Evolutionary conservation across 2,113 vertebrate genomes (phyloP).

Genomic region (Euleptes europaea): DNA sequence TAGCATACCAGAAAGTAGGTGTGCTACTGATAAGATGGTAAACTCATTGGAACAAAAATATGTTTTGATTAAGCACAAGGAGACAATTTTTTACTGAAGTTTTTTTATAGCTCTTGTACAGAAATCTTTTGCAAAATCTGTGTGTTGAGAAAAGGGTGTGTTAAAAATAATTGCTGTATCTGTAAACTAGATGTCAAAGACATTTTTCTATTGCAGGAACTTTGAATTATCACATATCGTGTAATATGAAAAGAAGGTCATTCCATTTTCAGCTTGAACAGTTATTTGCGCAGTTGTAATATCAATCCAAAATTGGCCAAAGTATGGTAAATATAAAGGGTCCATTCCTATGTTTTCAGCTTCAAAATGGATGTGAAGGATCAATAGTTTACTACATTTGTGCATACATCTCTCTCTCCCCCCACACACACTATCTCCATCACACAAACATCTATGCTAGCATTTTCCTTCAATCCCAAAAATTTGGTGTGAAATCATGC

Average conservation of each 20-base stretch:
- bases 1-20: slow-evolving; percentile 45
- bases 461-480: slow-evolving; percentile 68
- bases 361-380: slow-evolving; percentile 43
- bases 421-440: slow-evolving; percentile 27
- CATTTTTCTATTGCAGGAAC: slow-evolving; percentile 70
- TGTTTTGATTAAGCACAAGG: slow-evolving; percentile 81
- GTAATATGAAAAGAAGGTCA: slow-evolving; percentile 55
- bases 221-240: slow-evolving; percentile 70
- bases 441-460: slow-evolving; percentile 50
- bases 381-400: slow-evolving; percentile 48
- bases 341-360: slow-evolving; percentile 59
- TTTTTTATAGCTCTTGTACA: slow-evolving; percentile 82
- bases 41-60: slow-evolving; percentile 63
- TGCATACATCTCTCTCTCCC: slow-evolving; percentile 54
- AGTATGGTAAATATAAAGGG: slow-evolving; percentile 62
- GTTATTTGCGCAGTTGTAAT: slow-evolving; percentile 63
- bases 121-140: slow-evolving; percentile 78
- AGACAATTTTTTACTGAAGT: slow-evolving; percentile 68
- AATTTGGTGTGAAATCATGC: slow-evolving; percentile 57
- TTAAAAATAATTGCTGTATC: slow-evolving; percentile 67
- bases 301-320: slow-evolving; percentile 60
- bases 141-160: slow-evolving; percentile 72
- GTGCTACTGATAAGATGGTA: slow-evolving; percentile 60
- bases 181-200: slow-evolving; percentile 63
- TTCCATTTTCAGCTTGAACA: slow-evolving; percentile 62